phyloP scores from a whole-genome alignment of 1,140 invertebrate genomes.

The Cyclargus thomasi region DNA sequence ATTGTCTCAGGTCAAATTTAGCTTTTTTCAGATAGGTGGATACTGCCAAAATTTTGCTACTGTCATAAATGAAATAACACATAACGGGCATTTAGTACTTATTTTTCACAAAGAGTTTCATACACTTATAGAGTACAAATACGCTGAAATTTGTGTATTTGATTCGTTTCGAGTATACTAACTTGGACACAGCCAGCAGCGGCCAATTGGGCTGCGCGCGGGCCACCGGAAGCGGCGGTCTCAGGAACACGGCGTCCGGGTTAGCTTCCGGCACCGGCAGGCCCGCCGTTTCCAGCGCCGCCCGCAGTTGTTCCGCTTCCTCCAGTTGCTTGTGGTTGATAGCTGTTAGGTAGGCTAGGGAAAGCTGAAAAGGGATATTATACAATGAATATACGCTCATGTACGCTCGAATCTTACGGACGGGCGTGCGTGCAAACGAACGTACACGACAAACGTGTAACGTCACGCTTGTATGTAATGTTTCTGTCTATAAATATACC shows the following conservation, averaged over 20 bases:
- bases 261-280: constrained; percentile 85
- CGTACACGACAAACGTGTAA: not conserved
- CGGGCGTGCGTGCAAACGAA: not conserved
- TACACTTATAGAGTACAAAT: too few species aligned
- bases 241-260: constrained; percentile 85
- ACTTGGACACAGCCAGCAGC: constrained; percentile 89
- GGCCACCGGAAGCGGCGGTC: constrained; percentile 91
- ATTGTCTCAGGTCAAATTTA: too few species aligned
- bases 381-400: not conserved
- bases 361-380: constrained; percentile 37
- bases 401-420: not conserved
- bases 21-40: too few species aligned
- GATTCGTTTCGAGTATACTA: too few species aligned
- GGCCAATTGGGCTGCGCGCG: constrained; percentile 97
- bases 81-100: too few species aligned
- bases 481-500: too few species aligned
- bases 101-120: too few species aligned
- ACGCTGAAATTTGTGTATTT: too few species aligned
- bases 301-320: constrained; percentile 82
- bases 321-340: constrained; percentile 93
- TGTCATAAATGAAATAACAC: too few species aligned
- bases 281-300: constrained; percentile 80
- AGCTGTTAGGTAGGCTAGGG: constrained; percentile 94
- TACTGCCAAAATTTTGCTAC: too few species aligned
- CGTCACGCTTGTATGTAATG: not conserved